Base-by-base conservation (phyloP, 2,797 vertebrate species). In the Tympanoctomys barrerae region DNA sequence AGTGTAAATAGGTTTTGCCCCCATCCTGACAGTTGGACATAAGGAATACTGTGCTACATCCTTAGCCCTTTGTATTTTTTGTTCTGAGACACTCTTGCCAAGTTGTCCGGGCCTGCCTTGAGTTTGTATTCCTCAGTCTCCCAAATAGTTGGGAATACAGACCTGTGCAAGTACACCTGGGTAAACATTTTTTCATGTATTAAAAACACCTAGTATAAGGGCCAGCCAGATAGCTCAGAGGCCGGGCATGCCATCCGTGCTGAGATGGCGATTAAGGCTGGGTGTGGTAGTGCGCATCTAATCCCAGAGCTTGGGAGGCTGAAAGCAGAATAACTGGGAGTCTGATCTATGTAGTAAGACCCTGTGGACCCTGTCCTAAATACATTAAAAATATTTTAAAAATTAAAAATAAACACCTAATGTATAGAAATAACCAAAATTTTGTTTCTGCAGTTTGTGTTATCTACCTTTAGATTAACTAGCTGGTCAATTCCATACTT, bases 1-100 rank as follows among this genome's bases (percentile, higher is more conserved):
- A 24, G 66, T 85, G 39, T 64, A 70, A 42, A 59, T 92, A 39
- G 75, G 78, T 92, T 59, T 39, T 84, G 79, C 94, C 81, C 49
- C 85, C 81, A 1, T 70, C 18, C 79, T 87, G 31, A 18, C 2
- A 10, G 10, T 21, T 79, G 49, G 52, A 54, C 49, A 54, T 16
- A 79, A 52, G 31, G 31, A 54, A n/a, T 19, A 18, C 33, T n/a
- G 19, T 33, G 31, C 31, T 80, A 54, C 52, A n/a, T 57, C 31
- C 33, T 33, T 19, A 57, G 31, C 31, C 31, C 46, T 78, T 79
- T 78, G n/a, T 78, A 11, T 91, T 73, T 73, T 73, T 49, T 24
- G 46, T 77, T 49, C 31, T 77, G 73, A 77, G 42, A 18, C 26
- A 77, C 73, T 36, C n/a, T 75, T 13, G 42, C 73, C 42, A 49